These are phyloP conservation scores for Myxocyprinus asiaticus DNA, from an alignment of 2,113 vertebrate species.

Conservation along the genomic window DNA sequence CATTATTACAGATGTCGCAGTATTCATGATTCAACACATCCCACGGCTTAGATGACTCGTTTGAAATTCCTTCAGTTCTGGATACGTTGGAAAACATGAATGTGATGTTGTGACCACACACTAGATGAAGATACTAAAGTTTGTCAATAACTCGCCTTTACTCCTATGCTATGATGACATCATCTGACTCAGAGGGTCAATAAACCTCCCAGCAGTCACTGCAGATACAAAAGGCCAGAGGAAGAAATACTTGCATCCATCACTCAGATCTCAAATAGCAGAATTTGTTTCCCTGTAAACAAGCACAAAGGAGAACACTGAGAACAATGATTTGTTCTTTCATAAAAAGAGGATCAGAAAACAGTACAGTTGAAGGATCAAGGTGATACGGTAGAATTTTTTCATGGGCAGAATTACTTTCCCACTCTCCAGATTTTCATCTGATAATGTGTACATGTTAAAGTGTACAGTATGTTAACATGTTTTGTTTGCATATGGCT, in stretches of 20 bases:
- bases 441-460: too few species aligned
- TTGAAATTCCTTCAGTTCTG: slow-evolving; percentile 36
- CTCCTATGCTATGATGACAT: slow-evolving; percentile 40
- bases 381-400: not conserved
- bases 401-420: too few species aligned
- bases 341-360: not conserved
- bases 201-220: slow-evolving; percentile 29
- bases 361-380: too few species aligned
- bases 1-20: slow-evolving; percentile 28
- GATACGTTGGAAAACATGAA: not conserved
- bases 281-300: slow-evolving; percentile 1
- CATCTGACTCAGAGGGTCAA: slow-evolving; percentile 24
- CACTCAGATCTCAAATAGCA: not conserved
- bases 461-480: too few species aligned
- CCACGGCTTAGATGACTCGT: slow-evolving; percentile 28
- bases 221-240: slow-evolving; percentile 6
- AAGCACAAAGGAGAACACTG: slow-evolving; percentile 11
- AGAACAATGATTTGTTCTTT: slow-evolving; percentile 23
- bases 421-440: too few species aligned
- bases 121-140: slow-evolving; percentile 34
- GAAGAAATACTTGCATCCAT: slow-evolving; percentile 25
- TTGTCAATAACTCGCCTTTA: slow-evolving; percentile 43
- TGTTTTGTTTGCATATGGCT: too few species aligned
- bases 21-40: slow-evolving; percentile 28
- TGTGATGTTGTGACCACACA: not conserved